Evolutionary conservation across 2,797 vertebrate species (phyloP), one percentile per base, ranked within the genome.

Genomic region (Fistularia commersonii): DNA sequence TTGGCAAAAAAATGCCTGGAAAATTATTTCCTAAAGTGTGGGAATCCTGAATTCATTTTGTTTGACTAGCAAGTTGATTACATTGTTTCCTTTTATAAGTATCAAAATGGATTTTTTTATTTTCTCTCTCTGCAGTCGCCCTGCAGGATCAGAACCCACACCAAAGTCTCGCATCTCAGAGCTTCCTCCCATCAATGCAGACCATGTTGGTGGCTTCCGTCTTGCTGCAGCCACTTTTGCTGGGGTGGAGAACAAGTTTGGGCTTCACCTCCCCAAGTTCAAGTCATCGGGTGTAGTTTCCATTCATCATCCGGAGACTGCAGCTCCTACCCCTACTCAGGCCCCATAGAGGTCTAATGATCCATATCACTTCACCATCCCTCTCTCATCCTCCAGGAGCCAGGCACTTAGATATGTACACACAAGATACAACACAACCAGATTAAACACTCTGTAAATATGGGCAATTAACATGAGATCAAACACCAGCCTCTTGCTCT

Each of bases 161-260:
- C 93, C 92, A 0, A 98, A 93, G 84, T 94, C 97, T 32, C 92
- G 93, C 37, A 97, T 98, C 81, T 88, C 93, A 1, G 94, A 95
- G 85, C 95, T 99, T 70, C 97, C 96, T 68, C 95, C 95, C 3
- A 91, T 88, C 50, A 93, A 90, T 13, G 84, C 92, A 0, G 92
- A 97, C 54, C 97, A 99, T 52, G 89, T 97, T 1, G 97, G 97
- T 32, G 97, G 97, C 66, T 99, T 96, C 80, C 93, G 93, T 72
- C 91, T 99, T 48, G 97, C 97, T 2, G 93, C 96, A 0, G 97
- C 96, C 55, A 98, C 97, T 0, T 98, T 99, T 49, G 96, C 97
- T 6, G 97, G 97, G 7, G 95, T 99, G 75, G 97, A 99, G 87
- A 99, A 95, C 86, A 99, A 98, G 81, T 99, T 99, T 50, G 97